Conservation (phyloP, 2,888 invertebrate species). For the Dione vanillae region DNA sequence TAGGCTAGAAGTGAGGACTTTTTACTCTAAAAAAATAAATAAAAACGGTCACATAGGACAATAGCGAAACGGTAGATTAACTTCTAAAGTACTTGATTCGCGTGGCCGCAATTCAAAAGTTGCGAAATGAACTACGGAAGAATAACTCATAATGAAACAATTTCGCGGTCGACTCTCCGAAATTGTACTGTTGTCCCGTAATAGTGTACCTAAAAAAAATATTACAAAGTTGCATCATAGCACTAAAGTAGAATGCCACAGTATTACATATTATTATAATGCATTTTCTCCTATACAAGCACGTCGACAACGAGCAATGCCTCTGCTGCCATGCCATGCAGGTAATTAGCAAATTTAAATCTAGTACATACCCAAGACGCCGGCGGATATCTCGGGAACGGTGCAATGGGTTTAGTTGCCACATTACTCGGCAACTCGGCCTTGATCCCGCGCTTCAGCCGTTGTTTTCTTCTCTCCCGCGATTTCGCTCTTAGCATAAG, state of each 20-base stretch:
- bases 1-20: conserved; percentile 35
- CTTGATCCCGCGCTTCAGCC: conserved; percentile 88
- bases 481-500: conserved; percentile 96
- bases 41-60: conserved; percentile 36
- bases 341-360: conserved; percentile 40
- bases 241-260: conserved; percentile 15
- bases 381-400: conserved; percentile 94
- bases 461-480: conserved; percentile 92
- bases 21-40: conserved; percentile 30
- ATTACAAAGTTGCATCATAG: conserved; percentile 7
- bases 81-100: conserved; percentile 15
- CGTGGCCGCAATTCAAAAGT: conserved; percentile 24
- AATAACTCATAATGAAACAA: conserved; percentile 19
- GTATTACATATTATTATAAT: conserved; percentile 8
- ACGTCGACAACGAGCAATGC: conserved; percentile 46
- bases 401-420: conserved; percentile 93
- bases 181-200: conserved; percentile 11
- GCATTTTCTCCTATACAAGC: conserved; percentile 43
- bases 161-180: background rate
- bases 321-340: conserved; percentile 40
- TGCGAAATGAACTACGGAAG: conserved; percentile 19
- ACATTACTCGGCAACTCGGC: conserved; percentile 93
- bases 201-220: conserved; percentile 2
- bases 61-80: conserved; percentile 39
- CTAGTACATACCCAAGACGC: conserved; percentile 87